phyloP scores from a whole-genome alignment of 2,888 invertebrate species.

The Dorcus parallelipipedus region DNA sequence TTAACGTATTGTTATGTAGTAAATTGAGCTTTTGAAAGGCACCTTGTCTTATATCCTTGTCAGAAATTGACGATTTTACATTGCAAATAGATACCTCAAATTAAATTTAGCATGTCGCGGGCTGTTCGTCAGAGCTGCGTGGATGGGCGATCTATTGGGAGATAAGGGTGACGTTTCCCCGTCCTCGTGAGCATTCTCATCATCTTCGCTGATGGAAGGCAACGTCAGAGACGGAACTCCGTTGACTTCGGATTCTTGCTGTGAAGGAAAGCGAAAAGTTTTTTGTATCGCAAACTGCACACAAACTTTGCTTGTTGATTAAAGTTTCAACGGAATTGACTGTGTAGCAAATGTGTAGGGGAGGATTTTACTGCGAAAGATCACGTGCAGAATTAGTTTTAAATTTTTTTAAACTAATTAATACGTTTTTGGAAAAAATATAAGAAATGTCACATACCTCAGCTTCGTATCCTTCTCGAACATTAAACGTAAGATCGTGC shows the following conservation, averaged over 20 bases:
- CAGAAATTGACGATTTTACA: background rate
- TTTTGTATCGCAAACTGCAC: too few relatives aligned
- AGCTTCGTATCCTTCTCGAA: slow-evolving; percentile 88
- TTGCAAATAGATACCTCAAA: slow-evolving; percentile 40
- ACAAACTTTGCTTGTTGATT: too few relatives aligned
- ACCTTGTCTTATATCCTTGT: background rate
- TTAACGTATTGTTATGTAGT: too few relatives aligned
- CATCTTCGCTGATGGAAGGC: slow-evolving; percentile 94
- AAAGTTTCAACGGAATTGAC: too few relatives aligned
- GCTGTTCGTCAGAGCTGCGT: slow-evolving; percentile 51
- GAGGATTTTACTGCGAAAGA: background rate
- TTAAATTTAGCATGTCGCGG: slow-evolving; percentile 68
- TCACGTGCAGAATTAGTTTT: too few relatives aligned
- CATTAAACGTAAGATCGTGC: slow-evolving; percentile 91
- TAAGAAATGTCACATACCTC: slow-evolving; percentile 54
- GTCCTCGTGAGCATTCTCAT: slow-evolving; percentile 79
- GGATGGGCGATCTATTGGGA: slow-evolving; percentile 60
- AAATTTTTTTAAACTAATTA: background rate
- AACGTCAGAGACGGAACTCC: slow-evolving; percentile 78
- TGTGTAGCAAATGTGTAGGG: too few relatives aligned
- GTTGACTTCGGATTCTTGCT: slow-evolving; percentile 71
- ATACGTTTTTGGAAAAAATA: too few relatives aligned
- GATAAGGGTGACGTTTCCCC: slow-evolving; percentile 64
- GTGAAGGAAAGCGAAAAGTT: slow-evolving; percentile 6
- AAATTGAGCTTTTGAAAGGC: too few relatives aligned